A percentile compares a stretch with the other conserved stretches of the same genome.
phyloP scores from a whole-genome alignment of 2,888 invertebrate species.

The Agonopterix subpropinquella region DNA sequence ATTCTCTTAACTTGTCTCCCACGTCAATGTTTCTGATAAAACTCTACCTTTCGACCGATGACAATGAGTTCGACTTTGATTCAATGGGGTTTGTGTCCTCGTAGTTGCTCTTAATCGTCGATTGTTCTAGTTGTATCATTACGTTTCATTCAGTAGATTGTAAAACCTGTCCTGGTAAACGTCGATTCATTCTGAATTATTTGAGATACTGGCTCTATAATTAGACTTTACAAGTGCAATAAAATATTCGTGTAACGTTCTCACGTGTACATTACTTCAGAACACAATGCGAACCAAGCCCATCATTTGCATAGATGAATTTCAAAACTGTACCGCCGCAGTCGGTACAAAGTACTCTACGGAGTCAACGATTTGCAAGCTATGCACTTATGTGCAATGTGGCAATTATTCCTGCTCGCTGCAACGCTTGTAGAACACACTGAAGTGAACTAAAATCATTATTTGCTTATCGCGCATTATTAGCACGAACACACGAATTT shows the following conservation, averaged over 20 bases:
- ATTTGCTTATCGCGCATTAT: too few relatives aligned
- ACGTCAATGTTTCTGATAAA: slow-evolving; percentile 28
- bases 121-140: too few relatives aligned
- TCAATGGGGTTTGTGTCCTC: too few relatives aligned
- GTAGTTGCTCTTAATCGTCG: too few relatives aligned
- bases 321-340: slow-evolving; percentile 7
- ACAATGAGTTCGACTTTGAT: slow-evolving; percentile 27
- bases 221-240: neutral
- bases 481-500: too few relatives aligned
- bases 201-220: neutral
- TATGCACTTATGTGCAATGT: slow-evolving; percentile 23
- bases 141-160: too few relatives aligned
- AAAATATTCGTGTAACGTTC: slow-evolving; percentile 1
- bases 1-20: neutral
- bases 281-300: slow-evolving; percentile 11
- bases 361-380: slow-evolving; percentile 26
- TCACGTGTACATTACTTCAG: slow-evolving; percentile 5
- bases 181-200: too few relatives aligned
- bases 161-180: too few relatives aligned
- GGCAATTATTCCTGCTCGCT: slow-evolving; percentile 23
- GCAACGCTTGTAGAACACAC: slow-evolving; percentile 16
- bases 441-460: neutral
- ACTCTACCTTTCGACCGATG: slow-evolving; percentile 22
- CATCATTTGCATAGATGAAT: slow-evolving; percentile 13
- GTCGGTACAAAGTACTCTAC: neutral